Evolutionary conservation across 2,888 invertebrate species (phyloP).

Genomic region (Rotaria sp.): DNA sequence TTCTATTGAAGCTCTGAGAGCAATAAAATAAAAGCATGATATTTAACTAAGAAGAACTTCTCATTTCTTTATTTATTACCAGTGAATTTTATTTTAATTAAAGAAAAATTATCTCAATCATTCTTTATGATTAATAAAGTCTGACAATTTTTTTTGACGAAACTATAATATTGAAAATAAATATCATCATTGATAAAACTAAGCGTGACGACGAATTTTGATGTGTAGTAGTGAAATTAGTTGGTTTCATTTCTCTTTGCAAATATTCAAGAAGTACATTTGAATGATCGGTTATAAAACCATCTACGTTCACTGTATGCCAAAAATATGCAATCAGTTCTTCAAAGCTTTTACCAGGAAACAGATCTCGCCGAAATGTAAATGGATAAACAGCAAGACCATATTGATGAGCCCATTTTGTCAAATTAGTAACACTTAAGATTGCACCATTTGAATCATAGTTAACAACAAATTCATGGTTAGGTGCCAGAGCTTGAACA

Average conservation of each 20-base stretch:
- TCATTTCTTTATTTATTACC: too few species aligned
- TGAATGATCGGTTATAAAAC: slow-evolving; percentile 28
- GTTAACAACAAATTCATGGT: background rate
- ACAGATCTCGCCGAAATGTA: slow-evolving; percentile 14
- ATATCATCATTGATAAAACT: background rate
- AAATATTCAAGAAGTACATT: background rate
- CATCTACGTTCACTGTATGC: background rate
- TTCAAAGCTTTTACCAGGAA: background rate
- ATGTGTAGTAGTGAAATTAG: background rate
- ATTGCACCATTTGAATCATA: background rate
- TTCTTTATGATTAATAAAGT: too few species aligned
- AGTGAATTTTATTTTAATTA: too few species aligned
- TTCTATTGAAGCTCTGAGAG: too few species aligned
- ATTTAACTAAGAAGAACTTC: too few species aligned
- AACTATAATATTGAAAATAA: background rate
- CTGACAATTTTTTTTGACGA: background rate
- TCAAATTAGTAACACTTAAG: background rate
- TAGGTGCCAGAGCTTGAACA: background rate
- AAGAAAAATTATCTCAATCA: too few species aligned
- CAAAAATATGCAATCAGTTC: background rate
- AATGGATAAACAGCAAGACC: slow-evolving; percentile 16
- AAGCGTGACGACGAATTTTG: background rate
- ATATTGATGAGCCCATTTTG: background rate
- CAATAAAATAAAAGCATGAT: too few species aligned
- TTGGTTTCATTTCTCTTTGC: background rate